These are phyloP conservation scores for Nomada lathburiana DNA, from an alignment of 2,888 invertebrate species.

Conservation along the genomic window DNA sequence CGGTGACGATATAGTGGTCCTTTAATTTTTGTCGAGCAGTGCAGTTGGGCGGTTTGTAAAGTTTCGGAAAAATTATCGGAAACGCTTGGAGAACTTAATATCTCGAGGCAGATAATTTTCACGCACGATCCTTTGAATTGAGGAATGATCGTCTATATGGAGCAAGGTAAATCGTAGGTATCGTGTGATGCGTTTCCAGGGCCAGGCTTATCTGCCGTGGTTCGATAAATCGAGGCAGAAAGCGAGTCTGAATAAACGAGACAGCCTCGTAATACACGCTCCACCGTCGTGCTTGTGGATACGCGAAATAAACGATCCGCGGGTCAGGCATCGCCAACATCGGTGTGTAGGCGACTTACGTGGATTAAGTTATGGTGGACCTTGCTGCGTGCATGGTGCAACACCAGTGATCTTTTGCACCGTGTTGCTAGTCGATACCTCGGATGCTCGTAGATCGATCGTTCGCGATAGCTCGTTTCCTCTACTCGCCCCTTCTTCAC, in stretches of 20 bases:
- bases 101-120: too few species aligned
- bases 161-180: slow-evolving; percentile 48
- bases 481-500: neutral
- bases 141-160: neutral
- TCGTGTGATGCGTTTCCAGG: slow-evolving; percentile 52
- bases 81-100: too few species aligned
- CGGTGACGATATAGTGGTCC: too few species aligned
- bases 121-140: too few species aligned
- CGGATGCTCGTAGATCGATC: slow-evolving; percentile 58
- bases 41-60: too few species aligned
- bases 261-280: slow-evolving; percentile 63
- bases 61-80: too few species aligned
- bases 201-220: slow-evolving; percentile 55
- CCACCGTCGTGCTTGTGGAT: slow-evolving; percentile 57
- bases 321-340: slow-evolving; percentile 59
- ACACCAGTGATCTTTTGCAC: slow-evolving; percentile 64
- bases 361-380: slow-evolving; percentile 76
- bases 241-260: slow-evolving; percentile 68
- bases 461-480: slow-evolving; percentile 49
- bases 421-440: slow-evolving; percentile 50
- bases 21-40: too few species aligned
- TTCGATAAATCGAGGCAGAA: slow-evolving; percentile 65
- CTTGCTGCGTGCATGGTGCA: slow-evolving; percentile 69
- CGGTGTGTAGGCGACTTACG: slow-evolving; percentile 71
- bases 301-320: slow-evolving; percentile 74